These are phyloP conservation scores for Eudorcas thomsonii DNA, from an alignment of 2,113 vertebrate genomes.

Conservation along the genomic window DNA sequence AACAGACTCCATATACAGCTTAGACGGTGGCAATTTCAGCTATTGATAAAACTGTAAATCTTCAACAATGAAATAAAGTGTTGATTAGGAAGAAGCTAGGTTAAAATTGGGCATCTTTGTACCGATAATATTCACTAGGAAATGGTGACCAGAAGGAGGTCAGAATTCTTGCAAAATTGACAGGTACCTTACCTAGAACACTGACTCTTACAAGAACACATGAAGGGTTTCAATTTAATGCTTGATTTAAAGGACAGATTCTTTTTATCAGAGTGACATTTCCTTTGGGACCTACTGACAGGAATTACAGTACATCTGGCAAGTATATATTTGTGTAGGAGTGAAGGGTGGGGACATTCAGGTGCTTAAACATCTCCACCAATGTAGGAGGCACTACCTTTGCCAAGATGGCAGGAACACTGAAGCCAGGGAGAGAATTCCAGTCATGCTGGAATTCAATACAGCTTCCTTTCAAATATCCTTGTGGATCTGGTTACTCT, in stretches of 20 bases:
- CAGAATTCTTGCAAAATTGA: slow-evolving; percentile 35
- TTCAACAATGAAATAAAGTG: not conserved
- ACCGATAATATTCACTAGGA: slow-evolving; percentile 13
- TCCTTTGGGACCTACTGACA: slow-evolving; percentile 80
- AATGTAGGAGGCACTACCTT: not conserved
- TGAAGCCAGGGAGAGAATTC: slow-evolving; percentile 32
- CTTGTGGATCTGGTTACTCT: slow-evolving; percentile 32
- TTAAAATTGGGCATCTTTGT: slow-evolving; percentile 27
- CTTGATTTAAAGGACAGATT: slow-evolving; percentile 78
- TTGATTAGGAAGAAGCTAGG: not conserved
- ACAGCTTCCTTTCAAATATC: not conserved
- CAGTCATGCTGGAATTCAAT: not conserved
- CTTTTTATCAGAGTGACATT: slow-evolving; percentile 76
- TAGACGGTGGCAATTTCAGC: not conserved
- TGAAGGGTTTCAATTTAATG: slow-evolving; percentile 82
- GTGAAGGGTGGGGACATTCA: not conserved
- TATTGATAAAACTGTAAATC: not conserved
- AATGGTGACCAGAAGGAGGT: slow-evolving; percentile 64
- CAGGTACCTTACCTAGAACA: slow-evolving; percentile 55
- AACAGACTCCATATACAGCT: not conserved
- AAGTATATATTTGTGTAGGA: slow-evolving; percentile 77
- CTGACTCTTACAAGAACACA: slow-evolving; percentile 76
- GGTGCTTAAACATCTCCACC: not conserved
- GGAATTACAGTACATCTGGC: slow-evolving; percentile 82
- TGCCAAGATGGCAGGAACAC: slow-evolving; percentile 22